phyloP scores from a whole-genome alignment of 2,888 invertebrate species.

The Euzetes globulus region DNA sequence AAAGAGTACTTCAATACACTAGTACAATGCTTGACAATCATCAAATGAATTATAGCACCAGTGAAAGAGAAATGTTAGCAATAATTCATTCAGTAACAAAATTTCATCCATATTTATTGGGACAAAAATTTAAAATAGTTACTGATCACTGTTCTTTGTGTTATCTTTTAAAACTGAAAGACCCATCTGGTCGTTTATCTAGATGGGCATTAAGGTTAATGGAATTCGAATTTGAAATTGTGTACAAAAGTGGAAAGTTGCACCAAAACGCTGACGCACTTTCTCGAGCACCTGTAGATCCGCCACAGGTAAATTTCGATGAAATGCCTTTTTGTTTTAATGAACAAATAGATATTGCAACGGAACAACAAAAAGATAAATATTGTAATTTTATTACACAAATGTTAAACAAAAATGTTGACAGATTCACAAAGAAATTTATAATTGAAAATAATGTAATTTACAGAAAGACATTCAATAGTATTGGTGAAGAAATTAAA shows the following conservation, averaged over 20 bases:
- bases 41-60: slow-evolving; percentile 48
- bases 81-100: slow-evolving; percentile 47
- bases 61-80: slow-evolving; percentile 48
- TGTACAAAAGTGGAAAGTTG: neutral
- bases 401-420: neutral
- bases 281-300: neutral
- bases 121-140: slow-evolving; percentile 44
- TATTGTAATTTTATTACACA: no score
- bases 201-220: neutral
- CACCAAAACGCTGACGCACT: neutral
- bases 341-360: no score
- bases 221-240: neutral
- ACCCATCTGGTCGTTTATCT: neutral
- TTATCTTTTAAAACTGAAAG: slow-evolving; percentile 45
- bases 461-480: neutral
- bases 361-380: no score
- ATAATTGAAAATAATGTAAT: no score
- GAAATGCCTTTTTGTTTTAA: no score
- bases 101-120: slow-evolving; percentile 48
- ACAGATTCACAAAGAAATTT: neutral
- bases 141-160: slow-evolving; percentile 51
- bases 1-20: slow-evolving; percentile 2
- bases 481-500: neutral
- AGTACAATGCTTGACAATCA: slow-evolving; percentile 38
- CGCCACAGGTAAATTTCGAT: no score